Base-by-base conservation (phyloP, 2,888 invertebrate genomes). In the Dolichopus griseipennis region DNA sequence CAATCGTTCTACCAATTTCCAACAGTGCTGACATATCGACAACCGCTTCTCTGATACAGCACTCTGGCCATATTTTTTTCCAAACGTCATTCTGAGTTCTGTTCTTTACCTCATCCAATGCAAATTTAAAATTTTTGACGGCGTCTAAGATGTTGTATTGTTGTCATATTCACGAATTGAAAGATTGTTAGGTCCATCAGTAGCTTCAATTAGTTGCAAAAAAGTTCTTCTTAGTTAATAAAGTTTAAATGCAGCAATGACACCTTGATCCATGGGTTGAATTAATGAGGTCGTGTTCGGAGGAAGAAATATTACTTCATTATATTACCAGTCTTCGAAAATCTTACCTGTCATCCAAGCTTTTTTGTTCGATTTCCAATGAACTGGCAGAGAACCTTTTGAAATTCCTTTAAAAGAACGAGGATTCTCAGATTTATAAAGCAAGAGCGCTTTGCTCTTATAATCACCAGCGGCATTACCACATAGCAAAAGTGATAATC, bases 401-500 rank as follows among this genome's bases (percentile, higher is more conserved):
- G 33, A 22, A 12, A 66, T 8, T 41, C 68, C 20, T 67, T 34
- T 66, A 18, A 68, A 66, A 61, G 61, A 20, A 34, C 37, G 64
- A 9, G 61, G 65, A 67, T 21, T 65, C 27, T 63, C 63, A 27
- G 74, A 73, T 63, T 72, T 70, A 69, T 75, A 73, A 33, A 77
- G 72, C 66, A 76, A 70, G 68, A 77, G 68, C 62, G 75, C 74
- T 71, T 73, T 77, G 61, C 75, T 70, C 61, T 70, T 72, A 37
- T 70, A 73, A 69, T 75, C 73, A 52, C 76, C 76, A 68, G 73
- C 72, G 22, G 73, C 75, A 71, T 75, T 76, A 20, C 69, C 72
- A 70, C 75, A 72, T 21, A 75, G 70, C 67, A 76, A 65, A 8
- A 77, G 69, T 66, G 75, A 74, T 37, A 75, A 67, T 68, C 74